A percentile compares a stretch with the other conserved stretches of the same genome.
Conservation (phyloP, 2,888 invertebrate species). For the Chymomyza amoena region DNA sequence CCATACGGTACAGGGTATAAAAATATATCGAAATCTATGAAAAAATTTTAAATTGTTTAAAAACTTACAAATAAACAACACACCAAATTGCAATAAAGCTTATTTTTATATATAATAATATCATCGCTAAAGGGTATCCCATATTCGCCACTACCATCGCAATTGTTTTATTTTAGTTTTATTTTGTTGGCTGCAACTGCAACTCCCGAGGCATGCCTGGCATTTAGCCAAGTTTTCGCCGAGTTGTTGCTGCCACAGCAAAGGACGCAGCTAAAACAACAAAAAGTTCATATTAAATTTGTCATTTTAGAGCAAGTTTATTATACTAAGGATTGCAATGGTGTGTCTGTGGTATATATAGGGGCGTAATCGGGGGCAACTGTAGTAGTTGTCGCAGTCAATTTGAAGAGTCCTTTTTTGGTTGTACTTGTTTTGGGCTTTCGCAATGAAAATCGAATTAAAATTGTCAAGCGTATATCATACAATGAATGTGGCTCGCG, state of each 20-base stretch:
- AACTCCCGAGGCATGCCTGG: conserved; percentile 11
- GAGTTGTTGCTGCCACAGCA: conserved; percentile 16
- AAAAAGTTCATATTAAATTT: conserved; percentile 65
- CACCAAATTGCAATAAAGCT: too few species aligned
- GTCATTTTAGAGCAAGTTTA: conserved; percentile 54
- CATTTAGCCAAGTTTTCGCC: conserved; percentile 18
- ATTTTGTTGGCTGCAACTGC: not conserved
- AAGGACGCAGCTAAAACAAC: conserved; percentile 6
- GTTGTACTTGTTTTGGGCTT: not conserved
- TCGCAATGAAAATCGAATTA: conserved; percentile 45
- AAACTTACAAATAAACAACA: too few species aligned
- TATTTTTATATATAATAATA: too few species aligned
- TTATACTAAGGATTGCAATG: not conserved
- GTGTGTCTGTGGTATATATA: not conserved
- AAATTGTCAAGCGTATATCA: conserved; percentile 3
- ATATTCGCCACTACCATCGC: not conserved
- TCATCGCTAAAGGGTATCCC: not conserved
- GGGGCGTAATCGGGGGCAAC: not conserved
- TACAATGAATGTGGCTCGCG: not conserved
- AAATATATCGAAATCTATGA: too few species aligned
- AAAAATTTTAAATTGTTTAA: too few species aligned
- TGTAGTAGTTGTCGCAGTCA: not conserved
- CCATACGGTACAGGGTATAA: too few species aligned
- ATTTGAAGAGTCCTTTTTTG: not conserved
- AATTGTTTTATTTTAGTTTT: not conserved